Base-by-base conservation (phyloP, 2,113 vertebrate species). In the Sander lucioperca region DNA sequence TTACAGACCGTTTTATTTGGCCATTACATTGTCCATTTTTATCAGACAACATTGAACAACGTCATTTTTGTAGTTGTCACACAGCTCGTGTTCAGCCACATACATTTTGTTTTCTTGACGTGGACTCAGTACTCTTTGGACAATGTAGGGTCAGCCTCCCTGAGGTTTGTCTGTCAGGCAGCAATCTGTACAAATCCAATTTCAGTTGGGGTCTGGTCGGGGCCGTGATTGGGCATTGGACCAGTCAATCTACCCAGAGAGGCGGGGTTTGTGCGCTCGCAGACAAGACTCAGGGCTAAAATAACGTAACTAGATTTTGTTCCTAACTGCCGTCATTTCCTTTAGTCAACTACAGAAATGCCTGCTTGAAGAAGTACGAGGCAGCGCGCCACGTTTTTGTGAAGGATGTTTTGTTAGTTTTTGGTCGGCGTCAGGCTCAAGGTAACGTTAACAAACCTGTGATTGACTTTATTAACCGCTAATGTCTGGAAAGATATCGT, bases 321-420 rank as follows among this genome's bases (percentile, higher is more conserved):
- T 19, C 5, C 11, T 19, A 4, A 25, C 15, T 39, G 16, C 0
- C 91, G 92, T 91, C 91, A 91, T 14, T 92, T 92, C 92, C 92
- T 80, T 72, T 84, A 86, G 87, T 47, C 9, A 13, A 1, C 82
- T 11, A 51, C 6, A 12, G 57, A 72, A 10, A 77, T 80, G 86
- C 84, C 91, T 91, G 74, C 6, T 1, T 64, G 30, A 65, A 21
- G 33, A 51, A 56, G n/a, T 50, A 1, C 30, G 54, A 33, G 6
- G 47, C 4, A 18, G 2, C 2, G 23, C 48, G 59, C 91, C 91
- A 93, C 91, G 91, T 93, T 94, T 86, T 84, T 36, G n/a, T 16
- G 13, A 59, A 72, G 7, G 65, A 85, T 86, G 51, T 72, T 48
- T 74, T 64, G 25, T 30, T 77, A 67, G 16, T 73, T 78, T 84